A percentile compares a stretch with the other conserved stretches of the same genome.
Conservation (phyloP, 2,888 invertebrate species). For the Loripinus fragilis region DNA sequence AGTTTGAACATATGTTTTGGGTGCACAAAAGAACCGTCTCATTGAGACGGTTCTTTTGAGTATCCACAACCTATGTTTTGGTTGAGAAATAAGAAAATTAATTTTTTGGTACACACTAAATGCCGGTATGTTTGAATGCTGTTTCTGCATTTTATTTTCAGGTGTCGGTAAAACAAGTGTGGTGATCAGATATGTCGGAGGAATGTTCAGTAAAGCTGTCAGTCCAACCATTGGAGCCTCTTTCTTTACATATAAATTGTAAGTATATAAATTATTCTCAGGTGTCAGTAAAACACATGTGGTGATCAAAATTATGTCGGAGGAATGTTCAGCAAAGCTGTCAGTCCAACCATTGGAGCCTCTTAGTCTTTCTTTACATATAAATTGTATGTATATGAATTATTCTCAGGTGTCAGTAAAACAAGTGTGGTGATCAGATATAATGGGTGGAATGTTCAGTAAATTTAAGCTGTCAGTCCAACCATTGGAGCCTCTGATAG, state of each 20-base stretch:
- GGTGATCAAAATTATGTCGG: conserved; percentile 91
- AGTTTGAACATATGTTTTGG: too few species aligned
- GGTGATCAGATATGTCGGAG: conserved; percentile 91
- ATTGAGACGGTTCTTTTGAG: too few species aligned
- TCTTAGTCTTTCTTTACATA: conserved; percentile 96
- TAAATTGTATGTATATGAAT: conserved; percentile 89
- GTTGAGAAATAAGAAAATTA: too few species aligned
- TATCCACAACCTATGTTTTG: too few species aligned
- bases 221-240: conserved; percentile 95
- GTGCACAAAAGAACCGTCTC: too few species aligned
- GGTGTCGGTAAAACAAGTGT: conserved; percentile 96
- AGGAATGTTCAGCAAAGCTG: conserved; percentile 89
- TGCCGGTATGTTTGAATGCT: too few species aligned
- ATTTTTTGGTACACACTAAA: too few species aligned
- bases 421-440: conserved; percentile 92
- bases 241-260: conserved; percentile 93
- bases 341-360: conserved; percentile 94
- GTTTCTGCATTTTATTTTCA: conserved; percentile 81
- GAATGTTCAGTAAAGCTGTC: conserved; percentile 89
- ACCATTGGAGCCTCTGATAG: conserved; percentile 96
- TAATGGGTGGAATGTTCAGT: conserved; percentile 92
- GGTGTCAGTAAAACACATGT: conserved; percentile 96
- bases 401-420: conserved; percentile 92
- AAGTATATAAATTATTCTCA: conserved; percentile 86
- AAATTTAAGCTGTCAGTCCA: conserved; percentile 90